A percentile compares a stretch with the other conserved stretches of the same genome.
These are phyloP conservation scores for Forpus xanthops DNA, from an alignment of 2,797 vertebrate genomes.

Conservation along the genomic window DNA sequence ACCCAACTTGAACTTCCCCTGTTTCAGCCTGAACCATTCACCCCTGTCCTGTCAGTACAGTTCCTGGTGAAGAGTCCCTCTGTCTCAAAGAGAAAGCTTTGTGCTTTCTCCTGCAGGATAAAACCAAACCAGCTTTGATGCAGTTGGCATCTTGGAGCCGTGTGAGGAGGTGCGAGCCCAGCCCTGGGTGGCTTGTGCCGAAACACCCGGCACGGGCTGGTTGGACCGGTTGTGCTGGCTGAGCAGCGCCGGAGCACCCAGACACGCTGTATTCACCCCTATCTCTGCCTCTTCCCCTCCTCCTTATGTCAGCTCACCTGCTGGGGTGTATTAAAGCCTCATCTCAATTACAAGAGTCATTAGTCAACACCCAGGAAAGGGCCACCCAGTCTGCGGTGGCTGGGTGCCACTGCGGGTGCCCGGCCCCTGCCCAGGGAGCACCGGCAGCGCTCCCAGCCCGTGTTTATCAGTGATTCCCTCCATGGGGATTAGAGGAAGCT, in stretches of 20 bases:
- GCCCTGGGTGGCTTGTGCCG: background rate
- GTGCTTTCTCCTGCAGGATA: background rate
- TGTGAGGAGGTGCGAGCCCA: background rate
- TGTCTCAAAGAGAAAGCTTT: background rate
- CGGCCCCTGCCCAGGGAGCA: background rate
- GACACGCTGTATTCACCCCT: background rate
- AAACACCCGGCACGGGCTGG: background rate
- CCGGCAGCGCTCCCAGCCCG: background rate
- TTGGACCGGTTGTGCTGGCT: background rate
- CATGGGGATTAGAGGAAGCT: background rate
- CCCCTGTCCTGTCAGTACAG: background rate
- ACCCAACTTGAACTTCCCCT: background rate
- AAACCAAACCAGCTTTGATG: background rate
- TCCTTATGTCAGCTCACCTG: background rate
- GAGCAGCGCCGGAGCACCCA: background rate
- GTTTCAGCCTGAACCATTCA: background rate
- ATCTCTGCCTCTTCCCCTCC: background rate
- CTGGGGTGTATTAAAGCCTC: background rate
- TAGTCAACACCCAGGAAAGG: background rate
- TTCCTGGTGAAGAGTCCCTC: background rate
- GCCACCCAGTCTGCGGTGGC: slow-evolving; percentile 38
- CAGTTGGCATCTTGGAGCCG: background rate
- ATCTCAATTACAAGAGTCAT: background rate
- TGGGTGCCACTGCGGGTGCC: background rate
- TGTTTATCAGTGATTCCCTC: accelerated